Conservation (phyloP, 2,797 vertebrate species). For the Melanotaenia parkinsoni region DNA sequence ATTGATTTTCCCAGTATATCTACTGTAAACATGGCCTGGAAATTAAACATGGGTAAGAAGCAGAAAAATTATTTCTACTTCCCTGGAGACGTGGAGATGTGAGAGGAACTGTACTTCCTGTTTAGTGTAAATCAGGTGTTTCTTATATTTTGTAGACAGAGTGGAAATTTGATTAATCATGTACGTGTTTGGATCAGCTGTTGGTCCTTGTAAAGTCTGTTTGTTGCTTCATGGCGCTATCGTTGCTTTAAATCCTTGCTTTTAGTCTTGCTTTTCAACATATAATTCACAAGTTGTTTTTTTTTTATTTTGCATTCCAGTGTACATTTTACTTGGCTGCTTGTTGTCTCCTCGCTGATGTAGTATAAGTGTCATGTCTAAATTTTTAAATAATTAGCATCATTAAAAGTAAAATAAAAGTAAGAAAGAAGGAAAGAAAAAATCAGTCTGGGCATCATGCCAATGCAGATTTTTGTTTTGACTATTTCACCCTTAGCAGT, state of each 20-base stretch:
- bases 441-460: constrained; percentile 9
- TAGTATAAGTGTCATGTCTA: constrained; percentile 73
- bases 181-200: constrained; percentile 40
- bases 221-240: constrained; percentile 27
- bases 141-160: constrained; percentile 56
- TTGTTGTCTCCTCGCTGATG: constrained; percentile 70
- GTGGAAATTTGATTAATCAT: constrained; percentile 49
- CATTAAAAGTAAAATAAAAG: not conserved
- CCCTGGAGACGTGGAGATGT: constrained; percentile 8
- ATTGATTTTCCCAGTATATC: constrained; percentile 46
- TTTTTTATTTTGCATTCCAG: constrained; percentile 29
- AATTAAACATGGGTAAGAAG: constrained; percentile 15
- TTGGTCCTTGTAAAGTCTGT: constrained; percentile 50
- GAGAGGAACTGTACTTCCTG: not conserved
- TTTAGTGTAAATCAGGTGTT: constrained; percentile 42
- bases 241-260: constrained; percentile 29
- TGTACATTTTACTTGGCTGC: constrained; percentile 51
- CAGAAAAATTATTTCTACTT: constrained; percentile 14
- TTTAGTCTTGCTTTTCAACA: constrained; percentile 21
- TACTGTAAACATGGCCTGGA: constrained; percentile 39
- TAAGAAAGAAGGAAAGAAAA: not conserved
- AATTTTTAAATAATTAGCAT: constrained; percentile 49
- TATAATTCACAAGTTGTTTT: constrained; percentile 21
- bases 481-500: constrained; percentile 29
- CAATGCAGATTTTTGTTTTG: constrained; percentile 48